These are phyloP conservation scores for Corythaixoides concolor DNA, from an alignment of 2,113 vertebrate species.

Conservation along the genomic window DNA sequence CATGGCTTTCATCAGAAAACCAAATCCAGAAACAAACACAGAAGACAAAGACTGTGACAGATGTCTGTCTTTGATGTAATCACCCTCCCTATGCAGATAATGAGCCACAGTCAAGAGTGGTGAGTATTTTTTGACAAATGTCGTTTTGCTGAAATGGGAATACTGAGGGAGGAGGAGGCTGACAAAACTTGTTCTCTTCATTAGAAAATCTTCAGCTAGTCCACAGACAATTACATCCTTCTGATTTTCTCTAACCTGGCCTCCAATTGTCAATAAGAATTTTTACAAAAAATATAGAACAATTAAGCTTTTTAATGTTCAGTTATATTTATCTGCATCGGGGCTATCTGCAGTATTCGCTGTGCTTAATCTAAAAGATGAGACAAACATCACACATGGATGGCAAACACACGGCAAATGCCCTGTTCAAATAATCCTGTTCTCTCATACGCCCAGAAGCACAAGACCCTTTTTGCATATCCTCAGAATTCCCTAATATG, in stretches of 20 bases:
- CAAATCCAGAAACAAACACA: slow-evolving; percentile 38
- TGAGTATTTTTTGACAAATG: slow-evolving; percentile 21
- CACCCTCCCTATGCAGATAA: background rate
- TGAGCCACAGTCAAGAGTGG: background rate
- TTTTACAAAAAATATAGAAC: background rate
- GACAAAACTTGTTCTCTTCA: slow-evolving; percentile 1
- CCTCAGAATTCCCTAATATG: background rate
- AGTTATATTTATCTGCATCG: background rate
- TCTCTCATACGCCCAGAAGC: background rate
- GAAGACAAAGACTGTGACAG: slow-evolving; percentile 27
- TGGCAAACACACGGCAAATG: background rate
- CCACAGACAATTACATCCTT: background rate
- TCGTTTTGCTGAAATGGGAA: background rate
- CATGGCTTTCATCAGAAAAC: slow-evolving; percentile 17
- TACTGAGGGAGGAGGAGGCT: background rate
- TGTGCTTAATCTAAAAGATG: background rate
- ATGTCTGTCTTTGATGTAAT: background rate
- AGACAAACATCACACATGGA: background rate
- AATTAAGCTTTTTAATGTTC: background rate
- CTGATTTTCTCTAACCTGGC: background rate
- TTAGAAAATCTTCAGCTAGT: slow-evolving; percentile 8
- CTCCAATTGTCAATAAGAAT: background rate
- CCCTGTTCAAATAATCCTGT: background rate
- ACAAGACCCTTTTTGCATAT: background rate
- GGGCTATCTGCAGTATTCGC: background rate